Percentiles rank a stretch among this genome's conserved stretches.
phyloP scores from a whole-genome alignment of 2,797 vertebrate species.

The Coranthus polyacanthus region DNA sequence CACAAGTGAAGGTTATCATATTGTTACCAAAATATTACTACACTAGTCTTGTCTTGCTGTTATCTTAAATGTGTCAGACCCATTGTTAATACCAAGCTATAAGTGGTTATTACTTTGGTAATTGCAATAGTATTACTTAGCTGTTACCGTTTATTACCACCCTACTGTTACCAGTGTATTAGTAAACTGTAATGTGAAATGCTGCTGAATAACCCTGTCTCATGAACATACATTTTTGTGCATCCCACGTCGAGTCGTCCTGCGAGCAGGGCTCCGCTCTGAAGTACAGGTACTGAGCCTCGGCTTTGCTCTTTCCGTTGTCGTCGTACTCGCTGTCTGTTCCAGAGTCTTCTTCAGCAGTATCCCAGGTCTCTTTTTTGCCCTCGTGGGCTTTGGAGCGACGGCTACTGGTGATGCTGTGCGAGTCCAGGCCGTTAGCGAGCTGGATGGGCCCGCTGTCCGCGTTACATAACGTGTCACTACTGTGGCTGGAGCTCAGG shows the following conservation, averaged over 20 bases:
- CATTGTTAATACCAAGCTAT: no score
- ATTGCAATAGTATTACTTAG: no score
- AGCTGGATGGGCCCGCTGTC: constrained; percentile 92
- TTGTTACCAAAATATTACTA: no score
- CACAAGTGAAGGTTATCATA: no score
- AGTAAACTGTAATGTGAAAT: no score
- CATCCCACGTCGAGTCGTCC: constrained; percentile 88
- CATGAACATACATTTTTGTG: constrained; percentile 90
- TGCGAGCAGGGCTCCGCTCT: constrained; percentile 89
- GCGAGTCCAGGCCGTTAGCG: constrained; percentile 96
- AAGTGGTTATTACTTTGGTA: no score
- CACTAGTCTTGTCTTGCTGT: no score
- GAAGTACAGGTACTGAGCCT: constrained; percentile 93
- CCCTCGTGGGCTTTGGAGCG: constrained; percentile 97
- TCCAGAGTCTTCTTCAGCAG: constrained; percentile 97
- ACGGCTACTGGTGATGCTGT: constrained; percentile 98
- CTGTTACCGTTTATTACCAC: no score
- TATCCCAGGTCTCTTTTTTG: constrained; percentile 99
- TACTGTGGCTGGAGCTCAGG: constrained; percentile 99
- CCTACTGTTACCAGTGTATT: no score
- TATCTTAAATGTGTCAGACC: no score
- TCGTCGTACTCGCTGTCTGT: constrained; percentile 99
- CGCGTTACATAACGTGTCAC: constrained; percentile 97
- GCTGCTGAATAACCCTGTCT: no score
- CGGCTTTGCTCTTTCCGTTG: constrained; percentile 93